Evolutionary conservation across 2,797 vertebrate species (phyloP).

Genomic region (Anomalospiza imberbis): DNA sequence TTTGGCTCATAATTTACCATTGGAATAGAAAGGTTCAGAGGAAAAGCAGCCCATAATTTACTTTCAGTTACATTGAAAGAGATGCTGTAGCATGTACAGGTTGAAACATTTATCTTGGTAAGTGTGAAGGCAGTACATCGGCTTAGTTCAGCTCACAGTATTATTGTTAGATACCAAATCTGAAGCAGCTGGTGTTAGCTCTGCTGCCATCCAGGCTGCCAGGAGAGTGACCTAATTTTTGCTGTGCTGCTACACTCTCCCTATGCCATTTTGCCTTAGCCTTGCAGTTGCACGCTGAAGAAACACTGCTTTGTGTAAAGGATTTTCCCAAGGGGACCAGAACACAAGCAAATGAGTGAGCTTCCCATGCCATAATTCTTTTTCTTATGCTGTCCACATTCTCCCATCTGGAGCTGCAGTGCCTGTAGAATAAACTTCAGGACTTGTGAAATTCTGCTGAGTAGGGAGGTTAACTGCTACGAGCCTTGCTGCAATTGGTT

Average conservation of each 20-base stretch:
- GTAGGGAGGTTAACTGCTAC: not conserved
- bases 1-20: not conserved
- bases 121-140: not conserved
- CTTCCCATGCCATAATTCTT: not conserved
- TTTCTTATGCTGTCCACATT: not conserved
- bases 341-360: not conserved
- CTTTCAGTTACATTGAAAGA: not conserved
- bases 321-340: not conserved
- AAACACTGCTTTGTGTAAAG: conserved; percentile 1
- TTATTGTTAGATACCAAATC: not conserved
- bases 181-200: not conserved
- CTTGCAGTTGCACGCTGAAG: not conserved
- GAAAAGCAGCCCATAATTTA: not conserved
- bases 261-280: not conserved
- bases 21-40: not conserved
- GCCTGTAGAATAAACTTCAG: not conserved
- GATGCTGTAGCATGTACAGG: not conserved
- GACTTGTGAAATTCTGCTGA: not conserved
- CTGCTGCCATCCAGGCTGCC: not conserved
- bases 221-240: not conserved
- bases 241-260: not conserved
- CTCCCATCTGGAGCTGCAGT: not conserved
- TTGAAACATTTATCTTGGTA: not conserved
- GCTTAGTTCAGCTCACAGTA: not conserved
- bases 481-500: not conserved